These are phyloP conservation scores for Andrena cerasifolii DNA, from an alignment of 1,140 invertebrate genomes.

Conservation along the genomic window DNA sequence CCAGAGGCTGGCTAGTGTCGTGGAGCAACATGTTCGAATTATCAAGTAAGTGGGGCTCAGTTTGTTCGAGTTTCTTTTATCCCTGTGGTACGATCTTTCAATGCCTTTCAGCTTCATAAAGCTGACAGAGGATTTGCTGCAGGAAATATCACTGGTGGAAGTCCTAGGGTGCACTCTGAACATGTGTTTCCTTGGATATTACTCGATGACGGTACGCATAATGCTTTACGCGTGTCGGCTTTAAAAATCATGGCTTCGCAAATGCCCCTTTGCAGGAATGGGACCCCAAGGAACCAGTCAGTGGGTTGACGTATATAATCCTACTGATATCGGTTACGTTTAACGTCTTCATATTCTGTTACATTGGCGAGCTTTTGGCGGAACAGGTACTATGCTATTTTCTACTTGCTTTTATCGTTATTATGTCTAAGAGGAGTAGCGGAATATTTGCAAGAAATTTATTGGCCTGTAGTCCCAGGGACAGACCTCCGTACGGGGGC, in stretches of 20 bases:
- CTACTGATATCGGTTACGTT: slow-evolving; percentile 58
- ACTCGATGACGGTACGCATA: slow-evolving; percentile 64
- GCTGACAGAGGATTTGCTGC: slow-evolving; percentile 62
- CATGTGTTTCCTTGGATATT: slow-evolving; percentile 73
- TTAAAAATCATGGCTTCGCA: background rate
- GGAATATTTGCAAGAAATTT: no score
- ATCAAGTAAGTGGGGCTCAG: slow-evolving; percentile 62
- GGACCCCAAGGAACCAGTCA: slow-evolving; percentile 38
- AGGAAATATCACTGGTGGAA: slow-evolving; percentile 70
- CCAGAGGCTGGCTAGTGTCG: slow-evolving; percentile 59
- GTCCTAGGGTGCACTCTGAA: slow-evolving; percentile 71
- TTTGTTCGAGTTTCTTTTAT: no score
- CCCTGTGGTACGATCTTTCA: no score
- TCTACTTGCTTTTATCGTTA: background rate
- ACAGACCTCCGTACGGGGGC: no score
- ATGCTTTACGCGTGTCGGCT: background rate
- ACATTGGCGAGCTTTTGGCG: slow-evolving; percentile 67
- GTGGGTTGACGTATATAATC: slow-evolving; percentile 38
- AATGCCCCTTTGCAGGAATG: slow-evolving; percentile 62
- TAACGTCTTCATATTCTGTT: slow-evolving; percentile 73
- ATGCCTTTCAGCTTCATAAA: slow-evolving; percentile 65
- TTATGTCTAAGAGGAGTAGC: background rate
- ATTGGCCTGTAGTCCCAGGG: no score
- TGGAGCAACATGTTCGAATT: slow-evolving; percentile 65
- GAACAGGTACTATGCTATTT: slow-evolving; percentile 54